A percentile compares a stretch with the other conserved stretches of the same genome.
Conservation (phyloP, 2,888 invertebrate genomes). For the Cephus spinipes region DNA sequence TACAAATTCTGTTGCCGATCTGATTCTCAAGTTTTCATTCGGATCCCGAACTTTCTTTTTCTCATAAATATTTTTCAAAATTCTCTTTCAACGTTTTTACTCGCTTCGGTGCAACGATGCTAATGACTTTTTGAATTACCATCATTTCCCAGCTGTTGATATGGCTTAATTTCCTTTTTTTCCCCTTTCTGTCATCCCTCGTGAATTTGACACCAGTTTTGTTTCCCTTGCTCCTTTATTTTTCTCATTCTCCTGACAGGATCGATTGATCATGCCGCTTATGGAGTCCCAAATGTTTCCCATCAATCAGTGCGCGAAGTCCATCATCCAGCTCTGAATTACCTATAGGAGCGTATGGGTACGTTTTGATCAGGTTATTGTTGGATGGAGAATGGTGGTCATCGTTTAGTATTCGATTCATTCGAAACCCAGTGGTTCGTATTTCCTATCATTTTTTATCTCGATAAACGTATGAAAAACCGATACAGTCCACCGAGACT, state of each 20-base stretch:
- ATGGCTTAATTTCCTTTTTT: neutral
- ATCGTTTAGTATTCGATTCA: neutral
- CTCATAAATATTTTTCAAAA: neutral
- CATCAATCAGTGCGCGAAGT: neutral
- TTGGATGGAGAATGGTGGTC: neutral
- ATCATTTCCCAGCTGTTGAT: neutral
- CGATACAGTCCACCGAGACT: neutral
- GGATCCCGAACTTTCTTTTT: neutral
- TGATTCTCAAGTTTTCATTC: neutral
- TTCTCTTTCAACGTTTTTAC: neutral
- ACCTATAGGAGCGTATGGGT: neutral
- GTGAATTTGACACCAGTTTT: neutral
- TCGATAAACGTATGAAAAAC: neutral
- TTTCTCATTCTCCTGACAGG: neutral
- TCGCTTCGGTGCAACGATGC: neutral
- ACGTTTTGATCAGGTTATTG: neutral
- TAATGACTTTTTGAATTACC: neutral
- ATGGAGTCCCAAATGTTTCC: neutral
- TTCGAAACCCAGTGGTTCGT: neutral
- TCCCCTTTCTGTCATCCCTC: neutral
- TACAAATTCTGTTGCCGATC: constrained; percentile 8
- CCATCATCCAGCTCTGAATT: neutral
- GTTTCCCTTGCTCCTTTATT: neutral
- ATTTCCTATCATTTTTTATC: neutral
- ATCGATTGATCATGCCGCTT: neutral